These are phyloP conservation scores for Drosophila pachea DNA, from an alignment of 1,140 invertebrate genomes.

Conservation along the genomic window DNA sequence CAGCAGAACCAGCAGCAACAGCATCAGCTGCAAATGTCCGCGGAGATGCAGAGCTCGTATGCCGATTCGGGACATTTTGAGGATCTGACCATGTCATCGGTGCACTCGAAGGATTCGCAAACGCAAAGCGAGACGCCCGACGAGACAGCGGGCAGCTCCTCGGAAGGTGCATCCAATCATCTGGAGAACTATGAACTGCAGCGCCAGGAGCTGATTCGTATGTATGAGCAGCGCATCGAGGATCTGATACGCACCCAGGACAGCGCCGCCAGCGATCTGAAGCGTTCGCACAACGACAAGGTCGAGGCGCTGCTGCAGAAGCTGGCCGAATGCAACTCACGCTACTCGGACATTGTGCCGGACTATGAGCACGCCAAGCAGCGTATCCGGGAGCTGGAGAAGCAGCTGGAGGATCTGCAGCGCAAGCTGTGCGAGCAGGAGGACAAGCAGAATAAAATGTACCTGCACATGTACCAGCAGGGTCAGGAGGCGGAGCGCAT, in stretches of 20 bases:
- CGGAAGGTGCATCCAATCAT: conserved; percentile 15
- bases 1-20: conserved; percentile 51
- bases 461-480: conserved; percentile 90
- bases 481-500: conserved; percentile 87
- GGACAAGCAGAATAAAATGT: conserved; percentile 86
- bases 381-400: conserved; percentile 83
- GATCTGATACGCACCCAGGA: conserved; percentile 85
- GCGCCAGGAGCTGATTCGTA: conserved; percentile 83
- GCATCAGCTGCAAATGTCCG: conserved; percentile 61
- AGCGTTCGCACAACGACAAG: conserved; percentile 88
- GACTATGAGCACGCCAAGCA: conserved; percentile 85
- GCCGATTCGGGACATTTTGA: conserved; percentile 92
- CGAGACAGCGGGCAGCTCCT: conserved; percentile 19
- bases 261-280: conserved; percentile 85
- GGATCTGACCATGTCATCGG: conserved; percentile 85
- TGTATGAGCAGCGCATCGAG: conserved; percentile 86
- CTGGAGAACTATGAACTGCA: conserved; percentile 81
- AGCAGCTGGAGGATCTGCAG: conserved; percentile 84
- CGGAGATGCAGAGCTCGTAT: conserved; percentile 85
- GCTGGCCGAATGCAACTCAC: conserved; percentile 87
- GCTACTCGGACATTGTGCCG: conserved; percentile 85
- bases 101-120: conserved; percentile 86
- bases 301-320: conserved; percentile 87
- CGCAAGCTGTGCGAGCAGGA: conserved; percentile 86
- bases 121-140: conserved; percentile 80